Conservation (phyloP, 1,140 invertebrate species). For the Drosophila ogumai region DNA sequence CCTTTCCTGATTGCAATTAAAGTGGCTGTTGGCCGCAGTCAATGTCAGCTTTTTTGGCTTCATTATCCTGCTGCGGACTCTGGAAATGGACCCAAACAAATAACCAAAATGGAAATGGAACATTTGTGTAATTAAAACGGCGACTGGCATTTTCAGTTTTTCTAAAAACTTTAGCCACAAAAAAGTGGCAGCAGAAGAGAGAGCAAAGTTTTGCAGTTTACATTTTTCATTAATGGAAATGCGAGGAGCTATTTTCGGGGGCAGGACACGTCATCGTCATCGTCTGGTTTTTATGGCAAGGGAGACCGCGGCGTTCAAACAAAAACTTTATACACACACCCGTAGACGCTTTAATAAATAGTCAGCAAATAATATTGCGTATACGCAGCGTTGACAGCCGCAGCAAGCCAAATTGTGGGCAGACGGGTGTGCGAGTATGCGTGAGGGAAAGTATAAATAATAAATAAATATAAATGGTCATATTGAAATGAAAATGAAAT, state of each 20-base stretch:
- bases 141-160: conserved; percentile 25
- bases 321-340: conserved; percentile 26
- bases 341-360: conserved; percentile 39
- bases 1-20: conserved; percentile 27
- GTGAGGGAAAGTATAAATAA: conserved; percentile 66
- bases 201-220: conserved; percentile 45
- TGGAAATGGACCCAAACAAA: conserved; percentile 17
- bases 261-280: conserved; percentile 53
- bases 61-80: conserved; percentile 33
- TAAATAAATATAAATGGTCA: conserved; percentile 75
- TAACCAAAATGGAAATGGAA: conserved; percentile 33
- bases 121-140: conserved; percentile 49
- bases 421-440: conserved; percentile 31
- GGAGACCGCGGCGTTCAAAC: conserved; percentile 9
- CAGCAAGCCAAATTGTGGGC: conserved; percentile 45
- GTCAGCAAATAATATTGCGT: conserved; percentile 61
- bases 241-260: conserved; percentile 29
- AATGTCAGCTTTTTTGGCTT: conserved; percentile 37
- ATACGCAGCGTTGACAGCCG: conserved; percentile 61
- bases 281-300: conserved; percentile 48
- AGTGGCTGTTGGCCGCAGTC: conserved; percentile 32
- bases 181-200: conserved; percentile 11
- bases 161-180: conserved; percentile 33
- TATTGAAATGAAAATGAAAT: conserved; percentile 77
- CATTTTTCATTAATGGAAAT: conserved; percentile 45